Evolutionary conservation across 2,888 invertebrate genomes (phyloP), one percentile per base, ranked within the genome.

Genomic region (Mythimna ferrago): DNA sequence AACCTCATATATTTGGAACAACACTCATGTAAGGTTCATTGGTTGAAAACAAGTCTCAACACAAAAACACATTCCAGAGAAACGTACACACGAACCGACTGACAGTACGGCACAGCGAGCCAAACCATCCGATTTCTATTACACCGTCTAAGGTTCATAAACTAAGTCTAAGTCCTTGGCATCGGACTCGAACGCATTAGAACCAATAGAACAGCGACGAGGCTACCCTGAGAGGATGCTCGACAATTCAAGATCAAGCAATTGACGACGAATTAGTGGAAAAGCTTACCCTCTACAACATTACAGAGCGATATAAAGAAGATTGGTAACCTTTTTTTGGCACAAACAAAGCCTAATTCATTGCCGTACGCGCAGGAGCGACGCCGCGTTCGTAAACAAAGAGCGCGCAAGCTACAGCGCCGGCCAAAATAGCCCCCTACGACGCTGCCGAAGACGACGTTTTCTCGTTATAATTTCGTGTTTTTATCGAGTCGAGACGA

Each of bases 391-490:
- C 81, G 78, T 78, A 84, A 87, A 82, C 81, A 86, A 78, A 79
- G 81, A 87, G 67, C 86, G 80, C 78, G 88, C 88, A 88, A 89
- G 81, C 86, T 86, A 86, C 75, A 82, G 71, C 78, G 72, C 71
- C 78, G 82, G 83, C 83, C 66, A 81, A 87, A 86, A 86, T 83
- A 87, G 80, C 87, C 87, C 86, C 87, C 87, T 88, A 89, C 89
- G 86, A 88, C 67, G 82, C 78, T 66, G 65, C 73, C 77, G 81
- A 82, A 83, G 84, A 82, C 82, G 84, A 84, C 83, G 82, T 80
- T 85, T 84, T 87, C 86, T 87, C 84, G 85, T 86, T 88, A 86
- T 87, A 87, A 88, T 88, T 89, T 88, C 86, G 88, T 87, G 87
- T 88, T 89, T 88, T 86, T 88, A 89, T 89, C 89, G 87, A 89